These are phyloP conservation scores for Micropterix aruncella DNA, from an alignment of 2,888 invertebrate species.

Conservation along the genomic window DNA sequence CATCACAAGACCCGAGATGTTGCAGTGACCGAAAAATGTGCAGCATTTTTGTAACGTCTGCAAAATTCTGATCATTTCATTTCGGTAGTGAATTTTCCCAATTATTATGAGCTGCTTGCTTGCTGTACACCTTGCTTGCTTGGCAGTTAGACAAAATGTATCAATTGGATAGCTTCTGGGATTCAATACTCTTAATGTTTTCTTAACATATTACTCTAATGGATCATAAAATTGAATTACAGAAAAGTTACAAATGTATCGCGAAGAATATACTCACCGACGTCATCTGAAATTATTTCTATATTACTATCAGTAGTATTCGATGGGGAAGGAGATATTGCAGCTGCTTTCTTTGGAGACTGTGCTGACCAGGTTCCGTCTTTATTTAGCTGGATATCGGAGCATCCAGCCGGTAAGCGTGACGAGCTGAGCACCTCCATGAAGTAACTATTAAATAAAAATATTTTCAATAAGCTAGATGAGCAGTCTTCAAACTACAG, in stretches of 20 bases:
- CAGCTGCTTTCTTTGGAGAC: constrained; percentile 45
- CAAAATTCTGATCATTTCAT: no score
- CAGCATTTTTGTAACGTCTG: no score
- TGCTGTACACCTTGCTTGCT: no score
- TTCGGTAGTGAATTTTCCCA: no score
- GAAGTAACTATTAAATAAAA: constrained; percentile 47
- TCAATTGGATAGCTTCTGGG: no score
- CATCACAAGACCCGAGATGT: no score
- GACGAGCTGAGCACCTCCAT: constrained; percentile 65
- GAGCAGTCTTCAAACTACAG: neutral
- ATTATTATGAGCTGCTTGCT: no score
- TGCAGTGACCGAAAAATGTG: no score
- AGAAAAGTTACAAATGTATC: neutral
- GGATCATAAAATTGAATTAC: no score
- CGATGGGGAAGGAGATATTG: constrained; percentile 35
- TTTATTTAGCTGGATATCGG: constrained; percentile 70
- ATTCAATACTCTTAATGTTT: no score
- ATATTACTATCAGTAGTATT: constrained; percentile 41
- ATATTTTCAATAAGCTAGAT: constrained; percentile 1
- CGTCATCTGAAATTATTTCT: constrained; percentile 63
- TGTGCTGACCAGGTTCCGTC: constrained; percentile 78
- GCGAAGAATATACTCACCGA: constrained; percentile 38
- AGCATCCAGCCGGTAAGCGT: constrained; percentile 53
- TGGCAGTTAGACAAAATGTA: no score
- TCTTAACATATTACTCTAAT: no score